Base-by-base conservation (phyloP, 1,140 invertebrate genomes). In the Diuraphis noxia region DNA sequence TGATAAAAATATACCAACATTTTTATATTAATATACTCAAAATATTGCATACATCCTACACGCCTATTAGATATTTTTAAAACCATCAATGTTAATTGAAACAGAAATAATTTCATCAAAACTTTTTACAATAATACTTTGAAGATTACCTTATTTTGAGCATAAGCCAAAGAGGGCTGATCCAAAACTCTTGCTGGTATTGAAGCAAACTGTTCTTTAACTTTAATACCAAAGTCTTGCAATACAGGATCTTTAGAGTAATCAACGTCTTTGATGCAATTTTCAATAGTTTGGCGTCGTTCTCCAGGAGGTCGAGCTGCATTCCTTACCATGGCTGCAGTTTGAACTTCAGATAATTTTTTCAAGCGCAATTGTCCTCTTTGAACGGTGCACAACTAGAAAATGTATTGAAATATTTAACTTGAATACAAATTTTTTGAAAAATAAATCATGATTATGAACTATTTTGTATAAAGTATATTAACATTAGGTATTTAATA, bases 201-300 rank as follows among this genome's bases (percentile, higher is more conserved):
- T 92, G 93, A 93, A 92, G 95, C 94, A 92, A 96, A 96, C 87
- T 94, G 56, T 4, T 93, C 92, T 40, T 92, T 92, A 6, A 96
- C 94, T 3, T 93, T 93, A 63, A 96, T 93, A 1, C 95, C 95
- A 93, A 96, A 96, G 92, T 95, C 95, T 92, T 93, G 92, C 17
- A 96, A 93, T 6, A 93, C 94, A 0, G 93, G 93, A 93, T 95
- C 93, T 0, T 92, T 0, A 92, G 96, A 95, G 91, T 95, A 95
- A 4, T 94, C 92, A 9, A 94, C 93, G 23, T 56, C 77, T 2
- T 49, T 49, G 46, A 94, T 94, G 93, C 95, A 94, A 19, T 95
- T 93, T 93, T 95, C 94, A 41, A 97, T 97, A 93, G 96, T 97
- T 0, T 92, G 2, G 93, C 96, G 96, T 0, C 96, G 94, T 1